phyloP scores from a whole-genome alignment of 2,888 invertebrate genomes.

The Eupsilia transversa region DNA sequence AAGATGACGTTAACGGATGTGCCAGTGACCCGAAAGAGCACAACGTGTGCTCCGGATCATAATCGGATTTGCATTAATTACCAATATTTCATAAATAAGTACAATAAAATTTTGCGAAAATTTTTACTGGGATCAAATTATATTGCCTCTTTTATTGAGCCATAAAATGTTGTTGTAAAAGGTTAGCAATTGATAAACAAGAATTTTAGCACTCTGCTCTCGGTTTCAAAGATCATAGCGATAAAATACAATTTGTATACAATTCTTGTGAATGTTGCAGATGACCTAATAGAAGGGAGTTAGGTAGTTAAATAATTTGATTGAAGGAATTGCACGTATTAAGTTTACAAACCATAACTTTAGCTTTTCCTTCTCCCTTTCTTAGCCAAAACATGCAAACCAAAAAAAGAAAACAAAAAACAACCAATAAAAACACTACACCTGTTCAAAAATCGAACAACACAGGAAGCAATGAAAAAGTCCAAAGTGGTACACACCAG shows the following conservation, averaged over 20 bases:
- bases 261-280: background rate
- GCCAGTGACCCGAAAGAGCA: conserved; percentile 37
- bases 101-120: conserved; percentile 14
- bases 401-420: conserved; percentile 16
- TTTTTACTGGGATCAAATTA: conserved; percentile 28
- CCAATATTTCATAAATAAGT: conserved; percentile 15
- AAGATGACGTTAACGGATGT: conserved; percentile 38
- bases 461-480: conserved; percentile 67
- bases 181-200: conserved; percentile 11
- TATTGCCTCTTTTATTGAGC: conserved; percentile 39
- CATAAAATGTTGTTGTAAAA: conserved; percentile 24
- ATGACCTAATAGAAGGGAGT: background rate
- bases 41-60: conserved; percentile 23
- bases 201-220: conserved; percentile 11
- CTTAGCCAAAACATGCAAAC: conserved; percentile 30
- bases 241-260: conserved; percentile 15
- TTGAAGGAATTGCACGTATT: no score
- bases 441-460: conserved; percentile 57
- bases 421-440: conserved; percentile 51
- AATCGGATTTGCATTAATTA: conserved; percentile 35
- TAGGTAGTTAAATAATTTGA: background rate
- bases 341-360: background rate
- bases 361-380: background rate
- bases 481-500: conserved; percentile 62
- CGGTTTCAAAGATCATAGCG: background rate